Conservation (phyloP, 92 coral and sea anemone species). For the Bergia sp. region DNA sequence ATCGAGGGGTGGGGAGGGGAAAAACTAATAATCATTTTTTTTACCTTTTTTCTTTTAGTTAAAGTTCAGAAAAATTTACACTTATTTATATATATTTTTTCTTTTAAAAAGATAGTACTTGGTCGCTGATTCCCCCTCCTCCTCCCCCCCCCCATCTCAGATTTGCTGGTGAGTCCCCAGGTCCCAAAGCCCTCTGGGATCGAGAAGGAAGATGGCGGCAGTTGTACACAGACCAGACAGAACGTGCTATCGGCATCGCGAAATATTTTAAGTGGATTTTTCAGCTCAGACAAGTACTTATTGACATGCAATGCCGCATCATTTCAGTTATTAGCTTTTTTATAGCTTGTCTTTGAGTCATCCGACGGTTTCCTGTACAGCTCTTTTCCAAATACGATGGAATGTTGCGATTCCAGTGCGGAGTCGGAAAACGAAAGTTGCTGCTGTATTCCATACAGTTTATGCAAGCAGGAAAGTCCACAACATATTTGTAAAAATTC, state of each 20-base stretch:
- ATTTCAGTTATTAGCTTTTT: background rate
- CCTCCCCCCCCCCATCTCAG: background rate
- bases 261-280: no score
- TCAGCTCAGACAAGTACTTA: background rate
- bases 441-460: background rate
- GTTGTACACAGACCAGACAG: no score
- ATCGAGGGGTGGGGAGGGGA: background rate
- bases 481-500: slow-evolving; percentile 5
- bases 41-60: no score
- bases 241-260: no score
- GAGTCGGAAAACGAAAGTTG: slow-evolving; percentile 18
- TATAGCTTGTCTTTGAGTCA: no score
- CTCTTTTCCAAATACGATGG: slow-evolving; percentile 3
- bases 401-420: background rate
- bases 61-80: no score
- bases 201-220: background rate
- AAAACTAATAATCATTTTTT: no score
- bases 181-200: background rate
- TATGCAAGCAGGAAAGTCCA: slow-evolving; percentile 17
- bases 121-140: background rate
- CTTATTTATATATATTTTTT: no score
- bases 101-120: background rate
- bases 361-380: background rate
- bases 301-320: no score
- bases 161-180: background rate